Evolutionary conservation across 2,113 vertebrate genomes (phyloP).

Genomic region (Gasterosteus aculeatus): DNA sequence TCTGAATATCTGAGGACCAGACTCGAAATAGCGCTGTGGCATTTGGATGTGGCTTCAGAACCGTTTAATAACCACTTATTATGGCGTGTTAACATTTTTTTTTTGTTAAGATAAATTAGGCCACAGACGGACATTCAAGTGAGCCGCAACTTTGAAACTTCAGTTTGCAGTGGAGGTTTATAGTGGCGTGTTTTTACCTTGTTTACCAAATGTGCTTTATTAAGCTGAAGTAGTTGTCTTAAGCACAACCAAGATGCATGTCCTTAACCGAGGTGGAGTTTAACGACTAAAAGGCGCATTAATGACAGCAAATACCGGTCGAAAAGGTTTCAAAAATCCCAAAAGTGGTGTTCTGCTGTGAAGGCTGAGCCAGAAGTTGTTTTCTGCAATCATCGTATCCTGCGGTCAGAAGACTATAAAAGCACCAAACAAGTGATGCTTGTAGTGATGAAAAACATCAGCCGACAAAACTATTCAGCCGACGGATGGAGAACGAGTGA

Average conservation of each 20-base stretch:
- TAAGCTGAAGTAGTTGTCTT: background rate
- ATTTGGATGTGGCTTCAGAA: constrained; percentile 42
- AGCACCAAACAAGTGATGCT: too few relatives aligned
- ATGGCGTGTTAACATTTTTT: background rate
- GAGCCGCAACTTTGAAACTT: constrained; percentile 4
- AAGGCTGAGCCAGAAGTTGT: too few relatives aligned
- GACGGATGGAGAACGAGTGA: too few relatives aligned
- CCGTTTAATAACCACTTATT: constrained; percentile 25
- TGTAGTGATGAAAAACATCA: too few relatives aligned
- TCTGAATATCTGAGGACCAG: constrained; percentile 65
- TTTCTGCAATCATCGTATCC: too few relatives aligned
- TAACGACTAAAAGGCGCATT: background rate
- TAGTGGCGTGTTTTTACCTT: background rate
- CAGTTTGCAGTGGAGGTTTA: background rate
- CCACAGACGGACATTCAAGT: background rate
- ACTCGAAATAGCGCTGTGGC: constrained; percentile 22
- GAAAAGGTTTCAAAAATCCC: too few relatives aligned
- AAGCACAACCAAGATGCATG: background rate
- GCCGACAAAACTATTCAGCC: too few relatives aligned
- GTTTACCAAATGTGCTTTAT: background rate
- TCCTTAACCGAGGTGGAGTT: too few relatives aligned
- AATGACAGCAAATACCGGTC: background rate
- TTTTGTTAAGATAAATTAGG: constrained; percentile 41
- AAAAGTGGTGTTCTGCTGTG: too few relatives aligned
- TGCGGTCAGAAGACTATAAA: too few relatives aligned